phyloP scores from a whole-genome alignment of 2,888 invertebrate genomes.

The Andrena camellia region DNA sequence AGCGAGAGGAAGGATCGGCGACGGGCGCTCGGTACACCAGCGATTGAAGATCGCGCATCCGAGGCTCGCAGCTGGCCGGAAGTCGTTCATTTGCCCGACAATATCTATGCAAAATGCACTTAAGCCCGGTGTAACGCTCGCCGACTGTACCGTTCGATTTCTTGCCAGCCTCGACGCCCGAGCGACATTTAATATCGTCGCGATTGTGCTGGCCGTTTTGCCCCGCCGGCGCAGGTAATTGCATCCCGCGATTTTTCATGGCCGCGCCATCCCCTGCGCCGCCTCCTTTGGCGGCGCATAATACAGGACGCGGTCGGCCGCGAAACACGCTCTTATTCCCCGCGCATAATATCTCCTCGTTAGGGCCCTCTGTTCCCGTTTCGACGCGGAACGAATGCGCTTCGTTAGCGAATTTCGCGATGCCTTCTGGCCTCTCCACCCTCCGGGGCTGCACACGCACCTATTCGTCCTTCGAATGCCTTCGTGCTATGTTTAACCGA shows the following conservation, averaged over 20 bases:
- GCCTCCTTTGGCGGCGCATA: constrained; percentile 41
- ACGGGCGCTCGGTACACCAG: background rate
- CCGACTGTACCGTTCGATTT: constrained; percentile 18
- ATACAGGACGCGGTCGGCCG: constrained; percentile 3
- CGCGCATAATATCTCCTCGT: constrained; percentile 28
- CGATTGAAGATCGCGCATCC: constrained; percentile 35
- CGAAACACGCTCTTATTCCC: constrained; percentile 8
- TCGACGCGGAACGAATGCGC: background rate
- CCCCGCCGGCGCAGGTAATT: constrained; percentile 31
- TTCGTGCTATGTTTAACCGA: constrained; percentile 30
- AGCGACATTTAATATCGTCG: constrained; percentile 31
- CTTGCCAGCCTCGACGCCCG: background rate
- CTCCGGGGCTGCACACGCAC: too few relatives aligned
- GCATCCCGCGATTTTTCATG: constrained; percentile 48
- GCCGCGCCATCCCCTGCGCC: constrained; percentile 4
- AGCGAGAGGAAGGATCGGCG: constrained; percentile 1
- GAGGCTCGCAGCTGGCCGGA: constrained; percentile 42
- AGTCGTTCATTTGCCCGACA: constrained; percentile 54
- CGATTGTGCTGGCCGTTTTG: constrained; percentile 34
- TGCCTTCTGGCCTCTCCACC: background rate
- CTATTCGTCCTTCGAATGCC: constrained; percentile 29
- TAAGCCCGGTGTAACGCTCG: background rate
- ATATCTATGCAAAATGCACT: constrained; percentile 54
- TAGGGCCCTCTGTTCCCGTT: background rate
- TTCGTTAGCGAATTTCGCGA: constrained; percentile 17